phyloP scores from a whole-genome alignment of 2,888 invertebrate genomes.

The Synanthedon myopaeformis region DNA sequence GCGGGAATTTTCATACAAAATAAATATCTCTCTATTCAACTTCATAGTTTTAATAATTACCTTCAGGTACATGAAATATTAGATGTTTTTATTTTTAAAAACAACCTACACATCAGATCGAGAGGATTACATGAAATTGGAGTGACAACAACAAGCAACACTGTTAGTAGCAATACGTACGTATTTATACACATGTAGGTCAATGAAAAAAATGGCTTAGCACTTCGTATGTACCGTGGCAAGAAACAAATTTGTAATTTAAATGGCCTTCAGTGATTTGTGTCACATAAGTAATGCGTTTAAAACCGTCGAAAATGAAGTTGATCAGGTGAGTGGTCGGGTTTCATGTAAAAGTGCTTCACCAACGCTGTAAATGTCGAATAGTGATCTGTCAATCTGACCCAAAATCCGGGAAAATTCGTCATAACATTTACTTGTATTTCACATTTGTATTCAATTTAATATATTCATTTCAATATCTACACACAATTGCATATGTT shows the following conservation, averaged over 20 bases:
- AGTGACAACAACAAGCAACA: conserved; percentile 64
- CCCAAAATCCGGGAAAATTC: conserved; percentile 54
- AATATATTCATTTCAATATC: background rate
- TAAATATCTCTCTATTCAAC: too few relatives aligned
- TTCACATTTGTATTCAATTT: background rate
- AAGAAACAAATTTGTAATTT: conserved; percentile 65
- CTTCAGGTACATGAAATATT: too few relatives aligned
- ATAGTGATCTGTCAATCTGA: conserved; percentile 58
- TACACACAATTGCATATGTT: background rate
- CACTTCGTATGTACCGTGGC: conserved; percentile 66
- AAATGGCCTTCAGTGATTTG: conserved; percentile 71
- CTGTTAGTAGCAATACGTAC: conserved; percentile 45
- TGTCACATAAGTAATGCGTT: conserved; percentile 66
- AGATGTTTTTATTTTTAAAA: too few relatives aligned
- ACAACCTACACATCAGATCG: too few relatives aligned
- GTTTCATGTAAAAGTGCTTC: conserved; percentile 38
- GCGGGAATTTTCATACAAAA: conserved; percentile 34
- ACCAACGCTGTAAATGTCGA: conserved; percentile 55
- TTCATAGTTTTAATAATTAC: background rate
- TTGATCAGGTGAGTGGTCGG: conserved; percentile 56
- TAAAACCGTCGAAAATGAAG: conserved; percentile 66
- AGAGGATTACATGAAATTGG: conserved; percentile 8
- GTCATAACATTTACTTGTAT: conserved; percentile 27
- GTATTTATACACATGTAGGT: conserved; percentile 69
- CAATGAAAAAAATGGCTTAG: conserved; percentile 69